Conservation (phyloP, 1,140 invertebrate species). For the Brachionus angularis region DNA sequence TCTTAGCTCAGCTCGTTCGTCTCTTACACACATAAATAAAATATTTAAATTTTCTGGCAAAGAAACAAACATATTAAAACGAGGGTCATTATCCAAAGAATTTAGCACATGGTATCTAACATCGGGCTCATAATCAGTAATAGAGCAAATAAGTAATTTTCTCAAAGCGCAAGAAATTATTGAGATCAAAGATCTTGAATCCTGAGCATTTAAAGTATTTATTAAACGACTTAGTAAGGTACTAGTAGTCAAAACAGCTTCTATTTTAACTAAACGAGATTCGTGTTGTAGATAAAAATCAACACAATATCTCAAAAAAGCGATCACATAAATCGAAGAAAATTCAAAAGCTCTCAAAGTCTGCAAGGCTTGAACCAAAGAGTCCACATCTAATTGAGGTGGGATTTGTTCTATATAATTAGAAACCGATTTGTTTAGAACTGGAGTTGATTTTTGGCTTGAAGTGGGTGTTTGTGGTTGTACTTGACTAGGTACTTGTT, state of each 20-base stretch:
- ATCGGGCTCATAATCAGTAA: conserved; percentile 67
- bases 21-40: conserved; percentile 89
- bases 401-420: neutral
- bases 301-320: conserved; percentile 36
- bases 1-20: conserved; percentile 93
- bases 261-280: conserved; percentile 16
- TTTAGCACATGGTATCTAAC: conserved; percentile 86
- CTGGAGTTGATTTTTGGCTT: too few species aligned
- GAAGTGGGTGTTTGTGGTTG: too few species aligned
- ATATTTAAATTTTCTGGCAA: conserved; percentile 90
- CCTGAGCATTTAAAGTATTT: conserved; percentile 4
- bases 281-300: conserved; percentile 39
- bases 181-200: neutral
- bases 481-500: too few species aligned
- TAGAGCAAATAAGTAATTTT: conserved; percentile 17
- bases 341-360: conserved; percentile 30
- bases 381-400: conserved; percentile 3
- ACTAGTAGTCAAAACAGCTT: conserved; percentile 1
- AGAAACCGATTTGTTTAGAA: neutral
- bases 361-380: conserved; percentile 29
- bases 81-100: conserved; percentile 73
- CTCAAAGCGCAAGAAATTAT: conserved; percentile 31
- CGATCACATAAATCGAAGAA: conserved; percentile 22
- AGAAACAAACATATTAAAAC: conserved; percentile 85
- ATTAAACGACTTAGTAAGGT: neutral